Base-by-base conservation (phyloP, 1,140 invertebrate species). In the Cotesia glomerata region DNA sequence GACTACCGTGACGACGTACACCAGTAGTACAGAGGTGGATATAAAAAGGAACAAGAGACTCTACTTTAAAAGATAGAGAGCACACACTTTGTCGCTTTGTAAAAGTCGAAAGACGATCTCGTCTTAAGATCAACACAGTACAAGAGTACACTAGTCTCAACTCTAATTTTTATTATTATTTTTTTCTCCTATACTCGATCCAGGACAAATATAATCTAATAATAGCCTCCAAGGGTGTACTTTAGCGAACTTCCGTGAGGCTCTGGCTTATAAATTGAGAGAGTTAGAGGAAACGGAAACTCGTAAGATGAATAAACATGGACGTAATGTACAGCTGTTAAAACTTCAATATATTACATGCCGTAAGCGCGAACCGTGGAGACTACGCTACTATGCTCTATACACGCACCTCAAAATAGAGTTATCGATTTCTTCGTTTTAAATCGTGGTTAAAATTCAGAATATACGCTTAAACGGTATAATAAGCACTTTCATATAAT, bases 241-340 rank as follows among this genome's bases (percentile, higher is more conserved):
- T 74, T 77, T 77, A 79, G 75, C 74, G 71, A 75, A 78, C 78
- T 79, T 79, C 77, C 77, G 77, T 72, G 78, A 78, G 36, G 26
- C 52, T 54, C 18, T 51, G 52, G 67, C 39, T 56, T 58, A 74
- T 73, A 65, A 58, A 54, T 75, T 49, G 39, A 13, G 39, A 9
- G 39, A 45, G 11, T 32, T 39, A 35, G n/a, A 70, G 39, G 58
- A 49, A 52, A 52, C 49, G 65, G 32, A 67, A 69, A 59, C 36
- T 14, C 39, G 16, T 56, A 69, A 70, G 58, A 62, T 62, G 58
- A 18, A 62, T 62, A 70, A 70, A 62, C 58, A 70, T 65, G 13
- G 63, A 26, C 7, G 58, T 62, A 62, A 70, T 70, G 58, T 11
- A 39, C 78, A 79, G 76, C 78, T 78, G 79, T 64, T 77, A 72